Percentiles rank a stretch among this genome's conserved stretches.
Conservation (phyloP, 2,888 invertebrate species). For the Spisula solida region DNA sequence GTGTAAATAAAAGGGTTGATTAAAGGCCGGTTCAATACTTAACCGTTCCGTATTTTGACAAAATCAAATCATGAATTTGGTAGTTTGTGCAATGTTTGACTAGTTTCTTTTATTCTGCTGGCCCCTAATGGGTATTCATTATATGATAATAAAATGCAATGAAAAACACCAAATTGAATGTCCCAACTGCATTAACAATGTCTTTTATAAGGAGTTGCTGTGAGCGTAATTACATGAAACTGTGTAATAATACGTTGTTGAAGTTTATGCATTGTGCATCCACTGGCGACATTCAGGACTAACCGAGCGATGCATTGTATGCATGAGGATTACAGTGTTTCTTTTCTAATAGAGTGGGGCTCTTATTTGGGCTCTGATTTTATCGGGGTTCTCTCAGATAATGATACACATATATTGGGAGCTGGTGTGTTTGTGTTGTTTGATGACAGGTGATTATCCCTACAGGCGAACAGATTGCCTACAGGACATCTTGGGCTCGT, state of each 20-base stretch:
- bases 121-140: conserved; percentile 5
- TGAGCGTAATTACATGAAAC: not conserved
- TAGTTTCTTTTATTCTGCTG: not conserved
- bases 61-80: not conserved
- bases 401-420: conserved; percentile 37
- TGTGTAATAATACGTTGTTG: conserved; percentile 14
- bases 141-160: conserved; percentile 18
- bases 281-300: not conserved
- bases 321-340: not conserved
- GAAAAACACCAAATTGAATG: not conserved
- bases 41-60: not conserved
- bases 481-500: conserved; percentile 12
- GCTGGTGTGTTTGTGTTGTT: conserved; percentile 47
- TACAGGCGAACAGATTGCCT: conserved; percentile 53
- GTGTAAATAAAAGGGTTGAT: too few relatives aligned
- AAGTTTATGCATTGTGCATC: conserved; percentile 5
- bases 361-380: not conserved
- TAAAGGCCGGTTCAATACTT: too few relatives aligned
- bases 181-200: not conserved
- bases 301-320: not conserved
- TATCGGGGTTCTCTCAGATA: not conserved
- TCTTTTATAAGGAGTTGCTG: not conserved
- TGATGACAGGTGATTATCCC: conserved; percentile 59
- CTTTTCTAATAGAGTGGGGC: not conserved
- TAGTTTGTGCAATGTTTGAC: not conserved